Conservation (phyloP, 2,888 invertebrate genomes). For the Lordiphosa fenestrarum region DNA sequence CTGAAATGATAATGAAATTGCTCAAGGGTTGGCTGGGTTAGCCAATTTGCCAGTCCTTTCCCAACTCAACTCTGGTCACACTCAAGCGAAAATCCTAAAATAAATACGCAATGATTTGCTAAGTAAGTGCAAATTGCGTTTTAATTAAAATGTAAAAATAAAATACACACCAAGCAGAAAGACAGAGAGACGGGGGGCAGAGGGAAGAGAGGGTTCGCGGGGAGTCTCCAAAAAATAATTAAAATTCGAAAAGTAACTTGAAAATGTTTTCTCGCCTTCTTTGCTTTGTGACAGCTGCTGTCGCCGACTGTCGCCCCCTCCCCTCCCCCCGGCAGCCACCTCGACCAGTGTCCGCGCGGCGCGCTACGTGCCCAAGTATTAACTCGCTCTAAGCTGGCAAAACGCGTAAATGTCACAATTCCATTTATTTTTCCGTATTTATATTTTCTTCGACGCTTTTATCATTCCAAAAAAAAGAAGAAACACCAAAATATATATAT, state of each 20-base stretch:
- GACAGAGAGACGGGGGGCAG: conserved; percentile 7
- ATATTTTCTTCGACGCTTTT: conserved; percentile 50
- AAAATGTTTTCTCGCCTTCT: conserved; percentile 47
- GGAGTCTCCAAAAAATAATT: conserved; percentile 48
- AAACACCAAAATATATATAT: too few species aligned
- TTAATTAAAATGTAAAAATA: conserved; percentile 73
- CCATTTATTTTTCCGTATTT: conserved; percentile 67
- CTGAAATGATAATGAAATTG: neutral
- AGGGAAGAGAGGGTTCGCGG: too few species aligned
- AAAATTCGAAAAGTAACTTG: conserved; percentile 71
- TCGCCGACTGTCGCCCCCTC: conserved; percentile 6
- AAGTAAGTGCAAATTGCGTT: conserved; percentile 73
- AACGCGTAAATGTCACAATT: conserved; percentile 72
- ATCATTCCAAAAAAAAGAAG: conserved; percentile 1
- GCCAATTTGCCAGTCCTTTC: too few species aligned
- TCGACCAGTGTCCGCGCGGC: conserved; percentile 23
- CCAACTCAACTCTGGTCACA: too few species aligned
- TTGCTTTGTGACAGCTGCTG: conserved; percentile 52
- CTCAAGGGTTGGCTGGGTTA: too few species aligned
- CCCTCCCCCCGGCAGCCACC: neutral
- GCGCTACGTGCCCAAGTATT: conserved; percentile 65
- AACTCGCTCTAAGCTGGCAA: conserved; percentile 67
- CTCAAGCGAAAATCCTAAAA: too few species aligned
- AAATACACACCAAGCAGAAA: conserved; percentile 46
- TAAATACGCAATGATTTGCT: conserved; percentile 56